Base-by-base conservation (phyloP, 2,888 invertebrate genomes). In the Catocala fraxini region DNA sequence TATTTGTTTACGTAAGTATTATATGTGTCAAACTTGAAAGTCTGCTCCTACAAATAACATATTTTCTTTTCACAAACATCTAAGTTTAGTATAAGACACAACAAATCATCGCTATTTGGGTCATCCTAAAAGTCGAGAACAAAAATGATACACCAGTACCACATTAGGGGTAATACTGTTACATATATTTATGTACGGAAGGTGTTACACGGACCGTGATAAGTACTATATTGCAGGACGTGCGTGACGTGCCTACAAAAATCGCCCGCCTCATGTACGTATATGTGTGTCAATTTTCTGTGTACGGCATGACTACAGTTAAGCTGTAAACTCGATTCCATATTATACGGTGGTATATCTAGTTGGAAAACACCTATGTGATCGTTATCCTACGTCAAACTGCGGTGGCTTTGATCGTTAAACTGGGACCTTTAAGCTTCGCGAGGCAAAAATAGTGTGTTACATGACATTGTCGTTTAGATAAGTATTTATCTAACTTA, bases 361-460 rank as follows among this genome's bases (percentile, higher is more conserved):
- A 56, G 63, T 66, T 46, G 55, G 51, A 66, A 72, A 65, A 60
- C 49, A 52, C 51, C 56, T 57, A 39, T 54, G 53, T 52, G 66
- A 74, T 72, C 68, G 66, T 70, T 76, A 75, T 75, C 73, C 68
- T 53, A 68, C 64, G 54, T 73, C 63, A 64, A 67, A 68, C 54
- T 71, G 66, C 63, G 68, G 64, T 70, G 55, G 52, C 53, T 77
- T 77, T 66, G 63, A 68, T 68, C 75, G 71, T 71, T 71, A 71
- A 69, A 71, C 67, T 63, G 56, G 61, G 61, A 70, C 75, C 70
- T 77, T 64, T 71, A 67, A 56, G 62, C 70, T 56, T 35, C 41
- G 42, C 45, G 47, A 61, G 65, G 68, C 65, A 74, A 74, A 77
- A 74, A 67, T 74, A 70, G 70, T 67, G 63, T 64, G 41, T 51